Evolutionary conservation across 2,888 invertebrate genomes (phyloP).

Genomic region (Lithophane leautieri): DNA sequence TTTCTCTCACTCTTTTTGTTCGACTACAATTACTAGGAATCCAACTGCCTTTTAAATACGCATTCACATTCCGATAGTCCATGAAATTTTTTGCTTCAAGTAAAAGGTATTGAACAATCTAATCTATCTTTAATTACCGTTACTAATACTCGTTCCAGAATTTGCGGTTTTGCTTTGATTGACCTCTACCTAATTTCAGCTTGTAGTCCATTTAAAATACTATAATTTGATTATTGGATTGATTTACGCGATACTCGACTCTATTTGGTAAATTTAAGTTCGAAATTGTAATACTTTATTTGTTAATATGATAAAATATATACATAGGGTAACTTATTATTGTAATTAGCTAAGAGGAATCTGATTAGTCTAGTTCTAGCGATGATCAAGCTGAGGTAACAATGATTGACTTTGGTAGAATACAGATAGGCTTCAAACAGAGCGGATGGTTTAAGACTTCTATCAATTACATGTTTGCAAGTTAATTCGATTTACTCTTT

Average conservation of each 20-base stretch:
- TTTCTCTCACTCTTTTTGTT: conserved; percentile 1
- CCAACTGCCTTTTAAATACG: conserved; percentile 65
- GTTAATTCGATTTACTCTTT: neutral
- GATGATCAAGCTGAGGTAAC: conserved; percentile 10
- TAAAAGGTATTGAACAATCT: conserved; percentile 56
- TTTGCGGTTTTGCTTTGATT: conserved; percentile 27
- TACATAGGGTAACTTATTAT: no score
- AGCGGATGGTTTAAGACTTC: neutral
- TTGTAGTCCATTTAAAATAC: conserved; percentile 25
- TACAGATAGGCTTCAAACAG: neutral
- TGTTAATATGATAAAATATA: no score
- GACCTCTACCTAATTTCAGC: neutral
- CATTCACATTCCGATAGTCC: conserved; percentile 48
- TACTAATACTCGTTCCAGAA: conserved; percentile 27
- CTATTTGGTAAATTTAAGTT: conserved; percentile 6
- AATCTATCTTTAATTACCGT: conserved; percentile 56
- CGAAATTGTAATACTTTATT: no score
- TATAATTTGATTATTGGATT: neutral
- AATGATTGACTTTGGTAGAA: conserved; percentile 15
- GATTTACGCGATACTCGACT: conserved; percentile 8
- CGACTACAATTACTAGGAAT: conserved; percentile 37
- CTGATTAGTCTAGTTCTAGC: conserved; percentile 7
- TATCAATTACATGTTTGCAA: neutral
- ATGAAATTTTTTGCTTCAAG: conserved; percentile 41
- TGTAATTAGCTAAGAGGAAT: neutral